Percentiles rank a stretch among this genome's conserved stretches.
These are phyloP conservation scores for Phlogophora meticulosa DNA, from an alignment of 2,888 invertebrate species.

Conservation along the genomic window DNA sequence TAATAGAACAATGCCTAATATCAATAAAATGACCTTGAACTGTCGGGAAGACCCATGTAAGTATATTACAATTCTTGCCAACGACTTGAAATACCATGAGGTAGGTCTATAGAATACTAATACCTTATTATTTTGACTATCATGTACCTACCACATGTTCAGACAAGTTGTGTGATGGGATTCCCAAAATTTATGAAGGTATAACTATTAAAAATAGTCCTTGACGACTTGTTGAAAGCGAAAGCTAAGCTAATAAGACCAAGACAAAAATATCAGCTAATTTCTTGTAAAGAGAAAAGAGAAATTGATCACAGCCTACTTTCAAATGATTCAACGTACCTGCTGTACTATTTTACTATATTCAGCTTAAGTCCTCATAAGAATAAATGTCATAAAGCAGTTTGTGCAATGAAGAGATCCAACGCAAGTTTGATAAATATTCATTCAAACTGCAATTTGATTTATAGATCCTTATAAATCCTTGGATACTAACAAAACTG, in stretches of 20 bases:
- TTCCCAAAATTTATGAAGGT: slow-evolving; percentile 32
- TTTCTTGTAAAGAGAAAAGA: not conserved
- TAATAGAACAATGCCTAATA: slow-evolving; percentile 57
- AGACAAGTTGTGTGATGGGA: slow-evolving; percentile 23
- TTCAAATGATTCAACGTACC: not conserved
- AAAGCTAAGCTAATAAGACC: not conserved
- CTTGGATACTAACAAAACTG: slow-evolving; percentile 27
- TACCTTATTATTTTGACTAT: slow-evolving; percentile 47
- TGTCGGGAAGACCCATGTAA: slow-evolving; percentile 54
- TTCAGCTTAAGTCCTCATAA: not conserved
- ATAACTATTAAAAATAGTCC: not conserved
- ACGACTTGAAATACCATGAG: slow-evolving; percentile 60
- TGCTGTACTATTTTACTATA: not conserved
- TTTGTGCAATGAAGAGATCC: slow-evolving; percentile 43
- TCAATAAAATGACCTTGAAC: slow-evolving; percentile 52
- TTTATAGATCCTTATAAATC: slow-evolving; percentile 44
- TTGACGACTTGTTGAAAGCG: not conserved
- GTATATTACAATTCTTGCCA: slow-evolving; percentile 48
- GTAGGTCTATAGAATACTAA: slow-evolving; percentile 61
- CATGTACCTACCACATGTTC: slow-evolving; percentile 26
- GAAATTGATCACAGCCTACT: not conserved
- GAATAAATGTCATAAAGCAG: slow-evolving; percentile 9
- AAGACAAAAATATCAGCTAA: not conserved
- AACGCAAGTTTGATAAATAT: slow-evolving; percentile 41
- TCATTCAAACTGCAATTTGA: slow-evolving; percentile 31